Evolutionary conservation across 1,140 invertebrate species (phyloP).

Genomic region (Apis cerana): DNA sequence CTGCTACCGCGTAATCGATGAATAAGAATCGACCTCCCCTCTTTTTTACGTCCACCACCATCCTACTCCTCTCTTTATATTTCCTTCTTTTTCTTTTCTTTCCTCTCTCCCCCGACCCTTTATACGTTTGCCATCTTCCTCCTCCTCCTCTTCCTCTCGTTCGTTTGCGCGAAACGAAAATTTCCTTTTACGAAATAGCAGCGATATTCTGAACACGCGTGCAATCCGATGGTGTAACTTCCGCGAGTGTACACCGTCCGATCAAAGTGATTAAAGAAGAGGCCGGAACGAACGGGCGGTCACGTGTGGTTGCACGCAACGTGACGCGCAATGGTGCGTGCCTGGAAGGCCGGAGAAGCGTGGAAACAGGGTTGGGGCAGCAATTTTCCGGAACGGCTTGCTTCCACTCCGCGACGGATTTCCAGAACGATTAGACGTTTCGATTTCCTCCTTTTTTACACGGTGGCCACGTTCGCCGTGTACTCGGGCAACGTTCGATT

Average conservation of each 20-base stretch:
- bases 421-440: constrained; percentile 67
- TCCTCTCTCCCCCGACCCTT: background rate
- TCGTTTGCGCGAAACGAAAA: too few relatives aligned
- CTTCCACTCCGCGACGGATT: constrained; percentile 64
- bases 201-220: too few relatives aligned
- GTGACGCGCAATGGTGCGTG: constrained; percentile 50
- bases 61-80: background rate
- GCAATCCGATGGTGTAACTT: background rate
- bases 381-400: constrained; percentile 64
- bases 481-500: constrained; percentile 62
- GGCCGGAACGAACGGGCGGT: constrained; percentile 10
- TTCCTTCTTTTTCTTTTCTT: background rate
- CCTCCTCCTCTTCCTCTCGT: too few relatives aligned
- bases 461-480: background rate
- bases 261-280: constrained; percentile 14
- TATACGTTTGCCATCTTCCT: too few relatives aligned
- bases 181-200: too few relatives aligned
- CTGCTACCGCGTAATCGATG: constrained; percentile 45
- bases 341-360: background rate
- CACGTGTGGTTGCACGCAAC: constrained; percentile 44
- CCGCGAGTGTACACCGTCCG: constrained; percentile 1
- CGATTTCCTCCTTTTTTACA: constrained; percentile 69
- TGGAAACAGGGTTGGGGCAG: constrained; percentile 29
- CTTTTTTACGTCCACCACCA: background rate
- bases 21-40: constrained; percentile 22